These are phyloP conservation scores for Styela clava DNA, from an alignment of 23 tunicate genomes.

Conservation along the genomic window DNA sequence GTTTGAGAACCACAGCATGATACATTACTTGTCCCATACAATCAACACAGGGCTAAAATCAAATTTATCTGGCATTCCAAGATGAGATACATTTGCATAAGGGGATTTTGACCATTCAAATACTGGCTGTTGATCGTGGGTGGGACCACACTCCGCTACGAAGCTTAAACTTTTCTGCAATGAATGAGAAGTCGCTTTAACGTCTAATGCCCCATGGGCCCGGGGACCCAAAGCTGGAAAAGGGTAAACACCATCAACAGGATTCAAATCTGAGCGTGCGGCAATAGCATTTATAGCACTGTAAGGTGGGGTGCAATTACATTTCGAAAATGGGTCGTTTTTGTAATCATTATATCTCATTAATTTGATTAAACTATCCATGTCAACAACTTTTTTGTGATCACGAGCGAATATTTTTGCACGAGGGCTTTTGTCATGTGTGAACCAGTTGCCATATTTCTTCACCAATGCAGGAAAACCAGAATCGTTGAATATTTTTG, in stretches of 20 bases:
- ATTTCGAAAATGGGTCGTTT: slow-evolving; percentile 33
- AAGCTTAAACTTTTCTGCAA: slow-evolving; percentile 14
- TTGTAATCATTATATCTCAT: slow-evolving; percentile 56
- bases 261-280: slow-evolving; percentile 35
- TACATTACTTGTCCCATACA: slow-evolving; percentile 31
- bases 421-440: slow-evolving; percentile 47
- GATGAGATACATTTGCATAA: slow-evolving; percentile 20
- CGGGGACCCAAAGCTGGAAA: slow-evolving; percentile 25
- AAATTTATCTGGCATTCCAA: slow-evolving; percentile 35
- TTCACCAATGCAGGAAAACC: slow-evolving; percentile 23
- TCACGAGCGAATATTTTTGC: slow-evolving; percentile 48
- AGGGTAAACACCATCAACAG: slow-evolving; percentile 26
- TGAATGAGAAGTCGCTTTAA: slow-evolving; percentile 29
- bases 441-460: slow-evolving; percentile 43
- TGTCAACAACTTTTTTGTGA: slow-evolving; percentile 36
- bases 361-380: slow-evolving; percentile 27
- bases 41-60: slow-evolving; percentile 39
- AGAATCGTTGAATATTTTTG: slow-evolving; percentile 25
- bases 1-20: no score
- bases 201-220: slow-evolving; percentile 40
- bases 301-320: slow-evolving; percentile 50
- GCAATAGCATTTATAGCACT: slow-evolving; percentile 43
- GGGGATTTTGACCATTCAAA: slow-evolving; percentile 40
- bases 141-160: slow-evolving; percentile 52
- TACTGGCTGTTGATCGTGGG: slow-evolving; percentile 47